Evolutionary conservation across 2,888 invertebrate genomes (phyloP), one percentile per base, ranked within the genome.

Genomic region (Pseudolycoriella hygida): DNA sequence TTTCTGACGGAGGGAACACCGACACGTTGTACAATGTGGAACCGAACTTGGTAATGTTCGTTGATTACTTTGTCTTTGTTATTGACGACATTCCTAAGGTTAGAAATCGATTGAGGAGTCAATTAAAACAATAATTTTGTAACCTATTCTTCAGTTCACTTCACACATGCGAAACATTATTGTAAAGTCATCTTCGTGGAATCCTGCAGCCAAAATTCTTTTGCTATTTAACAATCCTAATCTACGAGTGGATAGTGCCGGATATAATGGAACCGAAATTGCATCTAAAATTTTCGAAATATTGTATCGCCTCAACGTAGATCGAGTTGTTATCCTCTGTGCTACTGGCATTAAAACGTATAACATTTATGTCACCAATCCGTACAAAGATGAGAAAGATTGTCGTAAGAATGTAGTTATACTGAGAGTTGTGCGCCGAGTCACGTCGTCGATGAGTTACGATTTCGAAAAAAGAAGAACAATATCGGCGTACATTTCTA

Each of bases 171-270:
- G 32, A 1, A 42, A 49, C 1, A 54, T 52, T 46, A 50, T 63
- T 2, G 58, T 53, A 25, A 50, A 47, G 11, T 55, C 57, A 51
- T 48, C 56, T 5, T 57, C 60, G 0, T 65, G 64, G 62, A 64
- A 64, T 52, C 64, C 64, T 1, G 61, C 60, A 1, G 64, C 58
- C 1, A 56, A 54, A 17, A 64, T 64, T 46, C 44, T 66, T 3
- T 52, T 66, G 14, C 54, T 66, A 19, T 65, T 53, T 43, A 59
- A 62, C 40, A 58, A 62, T 48, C 51, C 52, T 1, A 41, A 49
- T 1, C 19, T 54, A 2, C 19, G 40, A 25, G 11, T 15, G 5
- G 31, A 25, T 3, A 30, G 54, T 1, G 48, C 51, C 8, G 48
- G 46, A 1, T 19, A 43, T 2, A 18, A 20, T 34, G 34, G 34